Evolutionary conservation across 1,140 invertebrate genomes (phyloP).

Genomic region (Elymnias hypermnestra): DNA sequence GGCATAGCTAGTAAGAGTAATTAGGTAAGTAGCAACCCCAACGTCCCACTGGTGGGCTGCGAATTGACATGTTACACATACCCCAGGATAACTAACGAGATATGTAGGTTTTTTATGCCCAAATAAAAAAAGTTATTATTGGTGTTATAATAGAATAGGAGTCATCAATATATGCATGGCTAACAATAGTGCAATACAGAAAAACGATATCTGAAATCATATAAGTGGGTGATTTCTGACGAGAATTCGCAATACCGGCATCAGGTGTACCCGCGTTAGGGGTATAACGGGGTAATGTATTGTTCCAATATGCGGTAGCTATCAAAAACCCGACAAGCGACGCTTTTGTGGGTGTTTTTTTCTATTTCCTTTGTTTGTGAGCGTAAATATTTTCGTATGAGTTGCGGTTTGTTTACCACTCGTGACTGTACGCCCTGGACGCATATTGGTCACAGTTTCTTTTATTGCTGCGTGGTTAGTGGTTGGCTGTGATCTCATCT

Average conservation of each 20-base stretch:
- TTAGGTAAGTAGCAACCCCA: no score
- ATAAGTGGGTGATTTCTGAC: conserved; percentile 25
- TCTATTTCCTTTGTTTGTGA: conserved; percentile 11
- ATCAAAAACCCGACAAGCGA: conserved; percentile 26
- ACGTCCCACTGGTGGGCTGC: no score
- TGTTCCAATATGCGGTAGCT: conserved; percentile 31
- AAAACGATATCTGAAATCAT: conserved; percentile 18
- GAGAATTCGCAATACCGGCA: conserved; percentile 27
- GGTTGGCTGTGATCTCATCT: no score
- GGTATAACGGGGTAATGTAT: conserved; percentile 31
- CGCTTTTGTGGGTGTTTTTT: conserved; percentile 24
- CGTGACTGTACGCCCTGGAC: conserved; percentile 19
- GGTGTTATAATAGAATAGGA: no score
- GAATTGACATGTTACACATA: no score
- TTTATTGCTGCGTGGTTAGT: no score
- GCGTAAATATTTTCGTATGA: conserved; percentile 18
- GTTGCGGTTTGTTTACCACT: conserved; percentile 17
- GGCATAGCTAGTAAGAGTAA: no score
- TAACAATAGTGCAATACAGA: no score
- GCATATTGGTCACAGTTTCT: conserved; percentile 25
- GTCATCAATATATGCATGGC: no score
- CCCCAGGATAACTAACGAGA: no score
- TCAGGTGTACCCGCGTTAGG: conserved; percentile 34
- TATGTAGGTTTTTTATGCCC: no score
- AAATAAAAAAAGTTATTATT: no score